Conservation (phyloP, 2,797 vertebrate genomes). For the Menidia menidia region DNA sequence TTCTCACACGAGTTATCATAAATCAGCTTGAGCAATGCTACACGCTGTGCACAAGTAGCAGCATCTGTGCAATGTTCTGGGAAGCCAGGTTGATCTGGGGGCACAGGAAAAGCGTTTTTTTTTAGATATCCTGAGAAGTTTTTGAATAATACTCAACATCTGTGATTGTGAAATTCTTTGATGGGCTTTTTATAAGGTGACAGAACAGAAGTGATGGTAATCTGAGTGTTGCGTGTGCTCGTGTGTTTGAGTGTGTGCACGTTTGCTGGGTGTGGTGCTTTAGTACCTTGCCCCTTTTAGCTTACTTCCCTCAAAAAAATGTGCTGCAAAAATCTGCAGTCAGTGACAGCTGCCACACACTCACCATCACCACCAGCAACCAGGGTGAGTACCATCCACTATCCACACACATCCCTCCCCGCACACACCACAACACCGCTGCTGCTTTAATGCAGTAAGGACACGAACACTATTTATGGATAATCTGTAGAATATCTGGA, state of each 20-base stretch:
- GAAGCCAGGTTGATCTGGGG: neutral
- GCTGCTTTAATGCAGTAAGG: too few relatives aligned
- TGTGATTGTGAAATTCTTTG: neutral
- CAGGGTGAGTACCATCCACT: slow-evolving; percentile 59
- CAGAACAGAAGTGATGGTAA: slow-evolving; percentile 32
- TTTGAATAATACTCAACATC: neutral
- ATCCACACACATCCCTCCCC: neutral
- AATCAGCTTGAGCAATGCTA: slow-evolving; percentile 42
- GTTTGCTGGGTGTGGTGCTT: slow-evolving; percentile 57
- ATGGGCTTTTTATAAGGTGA: slow-evolving; percentile 1
- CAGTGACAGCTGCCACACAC: slow-evolving; percentile 30
- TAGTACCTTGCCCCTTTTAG: slow-evolving; percentile 27
- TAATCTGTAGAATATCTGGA: neutral
- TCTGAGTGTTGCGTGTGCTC: slow-evolving; percentile 14
- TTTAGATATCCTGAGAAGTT: neutral
- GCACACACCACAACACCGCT: neutral
- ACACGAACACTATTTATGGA: too few relatives aligned
- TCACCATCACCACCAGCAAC: slow-evolving; percentile 61
- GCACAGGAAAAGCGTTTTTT: neutral
- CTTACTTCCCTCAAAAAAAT: slow-evolving; percentile 76
- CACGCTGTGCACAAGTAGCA: slow-evolving; percentile 19
- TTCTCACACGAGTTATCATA: slow-evolving; percentile 55
- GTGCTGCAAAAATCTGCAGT: slow-evolving; percentile 50
- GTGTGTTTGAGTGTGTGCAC: slow-evolving; percentile 8
- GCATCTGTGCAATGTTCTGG: neutral